Base-by-base conservation (phyloP, 2,888 invertebrate genomes). In the Alcis repandata region DNA sequence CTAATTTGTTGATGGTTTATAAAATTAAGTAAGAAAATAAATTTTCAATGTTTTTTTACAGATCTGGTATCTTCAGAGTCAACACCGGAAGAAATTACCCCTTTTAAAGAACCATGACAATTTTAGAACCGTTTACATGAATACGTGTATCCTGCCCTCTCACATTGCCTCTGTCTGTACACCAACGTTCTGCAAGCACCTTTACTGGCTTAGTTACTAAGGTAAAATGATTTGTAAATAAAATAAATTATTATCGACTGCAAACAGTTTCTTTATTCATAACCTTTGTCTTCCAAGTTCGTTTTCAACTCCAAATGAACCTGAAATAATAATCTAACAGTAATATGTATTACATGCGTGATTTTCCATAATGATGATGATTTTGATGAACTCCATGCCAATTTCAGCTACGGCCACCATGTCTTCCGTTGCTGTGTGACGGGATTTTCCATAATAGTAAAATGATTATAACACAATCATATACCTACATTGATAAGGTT, bases 11-110 rank as follows among this genome's bases (percentile, higher is more conserved):
- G n/a, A n/a, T n/a, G n/a, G n/a, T n/a, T n/a, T n/a, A n/a, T n/a
- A n/a, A n/a, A n/a, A n/a, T n/a, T n/a, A n/a, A n/a, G n/a, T n/a
- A n/a, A n/a, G n/a, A n/a, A n/a, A n/a, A n/a, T n/a, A n/a, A n/a
- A n/a, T n/a, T n/a, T n/a, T n/a, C 27, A 33, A 69, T 22, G 63
- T 68, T 75, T 71, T 43, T 76, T 82, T 80, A 10, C 83, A 89
- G 89, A 51, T 57, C 78, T 54, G 88, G 89, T 38, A 80, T 89
- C 63, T 90, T 83, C 75, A 77, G 87, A 77, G 80, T 87, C 10
- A 84, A 88, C 66, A 89, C 88, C 38, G 76, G 52, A 32, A 79
- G 74, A 54, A 68, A 48, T 11, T 86, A 82, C 59, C 82, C 82
- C 0, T 83, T 56, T 60, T 82, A 73, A 65, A 11, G 11, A 33